phyloP scores from a whole-genome alignment of 2,797 vertebrate species.

The Mormyrus hasselquistii region DNA sequence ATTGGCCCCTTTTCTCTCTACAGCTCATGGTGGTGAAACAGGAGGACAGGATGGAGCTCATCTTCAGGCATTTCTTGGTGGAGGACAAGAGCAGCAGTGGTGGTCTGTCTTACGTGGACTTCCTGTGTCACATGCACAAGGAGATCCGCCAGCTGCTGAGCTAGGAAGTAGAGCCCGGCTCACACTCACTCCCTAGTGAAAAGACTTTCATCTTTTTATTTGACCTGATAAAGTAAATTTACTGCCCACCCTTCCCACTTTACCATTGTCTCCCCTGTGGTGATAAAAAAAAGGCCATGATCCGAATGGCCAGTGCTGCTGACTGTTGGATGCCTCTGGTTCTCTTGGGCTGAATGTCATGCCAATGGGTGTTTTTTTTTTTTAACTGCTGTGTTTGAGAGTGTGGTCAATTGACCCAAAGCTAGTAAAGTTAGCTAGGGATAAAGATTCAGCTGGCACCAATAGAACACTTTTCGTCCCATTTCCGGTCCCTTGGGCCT shows the following conservation, averaged over 20 bases:
- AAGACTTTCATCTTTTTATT: background rate
- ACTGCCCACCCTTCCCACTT: background rate
- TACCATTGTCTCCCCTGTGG: background rate
- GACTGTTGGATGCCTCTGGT: background rate
- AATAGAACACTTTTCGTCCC: background rate
- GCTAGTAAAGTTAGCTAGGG: background rate
- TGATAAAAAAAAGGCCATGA: background rate
- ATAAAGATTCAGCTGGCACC: background rate
- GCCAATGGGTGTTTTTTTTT: background rate
- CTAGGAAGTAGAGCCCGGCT: slow-evolving; percentile 57
- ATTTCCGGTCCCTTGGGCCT: background rate
- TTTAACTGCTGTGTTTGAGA: background rate
- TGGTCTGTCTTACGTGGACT: slow-evolving; percentile 96
- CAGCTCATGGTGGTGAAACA: slow-evolving; percentile 95
- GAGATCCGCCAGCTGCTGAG: slow-evolving; percentile 98
- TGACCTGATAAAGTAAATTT: background rate
- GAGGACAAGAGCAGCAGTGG: slow-evolving; percentile 92
- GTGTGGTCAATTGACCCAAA: background rate
- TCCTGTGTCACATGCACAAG: slow-evolving; percentile 99
- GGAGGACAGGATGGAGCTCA: slow-evolving; percentile 89
- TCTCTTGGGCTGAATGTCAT: background rate
- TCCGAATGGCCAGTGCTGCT: background rate
- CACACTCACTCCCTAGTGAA: slow-evolving; percentile 20
- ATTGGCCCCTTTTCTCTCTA: background rate
- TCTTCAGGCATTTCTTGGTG: slow-evolving; percentile 90